Base-by-base conservation (phyloP, 2,888 invertebrate genomes). In the Agonopterix arenella region DNA sequence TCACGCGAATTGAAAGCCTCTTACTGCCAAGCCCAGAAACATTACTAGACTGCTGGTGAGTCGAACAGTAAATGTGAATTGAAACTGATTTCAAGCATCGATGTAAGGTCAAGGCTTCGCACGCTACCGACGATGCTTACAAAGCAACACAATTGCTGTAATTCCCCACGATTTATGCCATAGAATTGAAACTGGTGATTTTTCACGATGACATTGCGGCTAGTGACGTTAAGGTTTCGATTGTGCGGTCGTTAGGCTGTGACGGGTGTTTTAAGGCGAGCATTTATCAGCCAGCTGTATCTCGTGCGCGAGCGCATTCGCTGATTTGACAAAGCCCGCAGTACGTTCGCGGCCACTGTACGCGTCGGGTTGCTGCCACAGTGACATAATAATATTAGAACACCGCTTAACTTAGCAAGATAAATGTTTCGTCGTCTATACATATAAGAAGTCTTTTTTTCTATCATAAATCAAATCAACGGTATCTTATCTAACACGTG, bases 261-360 rank as follows among this genome's bases (percentile, higher is more conserved):
- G 68, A 65, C 70, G 61, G 64, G 63, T 68, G 70, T 71, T 74
- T 73, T 69, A 66, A 70, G 76, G 71, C 60, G 67, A 67, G 54
- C 62, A 66, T 68, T 76, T 72, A 75, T 76, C 50, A 47, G 46
- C 46, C 50, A 47, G 48, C 44, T 44, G 48, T 49, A 48, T 51
- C 48, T 49, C 52, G 53, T 45, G 45, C 42, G 53, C 47, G 42
- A 49, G 46, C 56, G 57, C 54, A 51, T 36, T 18, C 48, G 50
- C 40, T 53, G 52, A 53, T 48, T 44, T 71, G 66, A 64, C 67
- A 59, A 56, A 55, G 63, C 43, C 28, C 44, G 40, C 84, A 88
- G 86, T 88, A 61, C 64, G 66, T 66, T 65, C 76, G 79, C 80
- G 80, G 75, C 73, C 79, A 71, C 68, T 76, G 79, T 58, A 62